These are phyloP conservation scores for Papilio demoleus DNA, from an alignment of 2,888 invertebrate genomes.

Conservation along the genomic window DNA sequence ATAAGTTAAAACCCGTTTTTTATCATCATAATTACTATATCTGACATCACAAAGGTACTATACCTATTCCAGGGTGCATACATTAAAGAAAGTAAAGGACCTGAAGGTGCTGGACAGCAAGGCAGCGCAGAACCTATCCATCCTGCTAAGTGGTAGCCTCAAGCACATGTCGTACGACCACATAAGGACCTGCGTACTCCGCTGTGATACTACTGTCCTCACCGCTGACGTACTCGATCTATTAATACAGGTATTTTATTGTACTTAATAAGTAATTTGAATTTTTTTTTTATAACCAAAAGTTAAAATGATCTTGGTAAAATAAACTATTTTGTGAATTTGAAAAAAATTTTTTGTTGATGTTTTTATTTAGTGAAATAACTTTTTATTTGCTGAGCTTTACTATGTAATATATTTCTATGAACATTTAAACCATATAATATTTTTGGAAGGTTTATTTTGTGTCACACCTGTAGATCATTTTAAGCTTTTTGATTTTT, in stretches of 20 bases:
- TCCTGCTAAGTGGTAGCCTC: constrained; percentile 92
- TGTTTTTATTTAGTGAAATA: no score
- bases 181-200: constrained; percentile 91
- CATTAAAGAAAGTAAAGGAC: constrained; percentile 94
- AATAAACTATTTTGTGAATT: no score
- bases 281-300: no score
- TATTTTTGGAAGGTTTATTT: no score
- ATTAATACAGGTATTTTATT: constrained; percentile 87
- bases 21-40: not conserved
- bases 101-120: constrained; percentile 96
- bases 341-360: no score
- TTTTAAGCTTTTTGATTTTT: no score
- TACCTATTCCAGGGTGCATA: constrained; percentile 77
- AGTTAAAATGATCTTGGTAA: no score
- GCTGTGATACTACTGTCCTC: constrained; percentile 93
- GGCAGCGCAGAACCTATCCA: constrained; percentile 95
- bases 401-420: no score
- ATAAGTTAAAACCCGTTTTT: not conserved
- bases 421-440: no score
- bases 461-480: no score
- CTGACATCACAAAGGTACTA: not conserved
- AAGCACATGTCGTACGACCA: constrained; percentile 93
- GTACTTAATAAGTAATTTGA: constrained; percentile 16
- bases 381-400: no score
- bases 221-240: constrained; percentile 95